Percentiles rank a stretch among this genome's conserved stretches.
These are phyloP conservation scores for Platanista minor DNA, from an alignment of 2,113 vertebrate genomes.

Conservation along the genomic window DNA sequence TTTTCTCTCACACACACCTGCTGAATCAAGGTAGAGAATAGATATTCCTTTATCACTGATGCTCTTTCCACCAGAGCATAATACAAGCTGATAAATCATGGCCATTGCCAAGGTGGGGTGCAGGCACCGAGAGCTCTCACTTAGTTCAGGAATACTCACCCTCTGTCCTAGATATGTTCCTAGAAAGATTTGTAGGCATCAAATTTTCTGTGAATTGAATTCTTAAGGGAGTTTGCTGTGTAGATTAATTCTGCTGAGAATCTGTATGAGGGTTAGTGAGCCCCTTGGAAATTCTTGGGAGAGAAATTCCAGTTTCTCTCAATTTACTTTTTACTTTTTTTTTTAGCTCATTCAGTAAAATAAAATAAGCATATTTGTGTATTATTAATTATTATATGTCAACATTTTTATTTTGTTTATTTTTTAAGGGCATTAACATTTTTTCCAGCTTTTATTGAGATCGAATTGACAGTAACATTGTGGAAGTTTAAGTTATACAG, in stretches of 20 bases:
- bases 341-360: not conserved
- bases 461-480: no score
- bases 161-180: not conserved
- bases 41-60: not conserved
- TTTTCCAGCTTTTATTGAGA: no score
- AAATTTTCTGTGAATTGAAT: not conserved
- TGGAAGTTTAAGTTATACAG: no score
- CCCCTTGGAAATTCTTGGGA: no score
- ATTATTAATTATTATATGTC: not conserved
- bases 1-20: not conserved
- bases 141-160: not conserved
- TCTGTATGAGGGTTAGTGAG: not conserved
- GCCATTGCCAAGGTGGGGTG: not conserved
- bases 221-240: not conserved
- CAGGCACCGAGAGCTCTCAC: not conserved
- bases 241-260: not conserved
- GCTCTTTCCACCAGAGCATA: not conserved
- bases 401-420: not conserved
- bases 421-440: no score
- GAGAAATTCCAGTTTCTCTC: not conserved
- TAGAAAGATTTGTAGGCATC: not conserved
- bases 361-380: not conserved
- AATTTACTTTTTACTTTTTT: not conserved
- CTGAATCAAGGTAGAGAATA: not conserved
- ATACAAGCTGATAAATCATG: not conserved